These are phyloP conservation scores for Enhydra lutris DNA, from an alignment of 2,113 vertebrate species.

Conservation along the genomic window DNA sequence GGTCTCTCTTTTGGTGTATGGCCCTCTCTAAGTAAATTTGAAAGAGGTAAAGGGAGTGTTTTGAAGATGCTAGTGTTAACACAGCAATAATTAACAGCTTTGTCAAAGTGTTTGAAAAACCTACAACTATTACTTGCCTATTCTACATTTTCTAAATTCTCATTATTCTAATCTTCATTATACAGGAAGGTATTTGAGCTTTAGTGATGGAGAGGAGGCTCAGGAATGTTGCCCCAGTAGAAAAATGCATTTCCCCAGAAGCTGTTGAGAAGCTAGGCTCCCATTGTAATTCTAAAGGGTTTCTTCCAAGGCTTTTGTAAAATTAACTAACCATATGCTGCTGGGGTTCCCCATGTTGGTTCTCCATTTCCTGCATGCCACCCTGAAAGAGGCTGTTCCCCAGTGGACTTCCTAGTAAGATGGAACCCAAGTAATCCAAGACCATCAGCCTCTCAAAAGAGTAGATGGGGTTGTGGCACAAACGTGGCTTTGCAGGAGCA, in stretches of 20 bases:
- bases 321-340: neutral
- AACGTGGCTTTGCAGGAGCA: neutral
- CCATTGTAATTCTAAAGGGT: neutral
- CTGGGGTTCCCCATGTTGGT: neutral
- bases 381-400: neutral
- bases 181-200: neutral
- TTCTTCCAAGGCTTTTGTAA: neutral
- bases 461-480: accelerated
- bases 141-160: neutral
- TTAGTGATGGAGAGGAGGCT: neutral
- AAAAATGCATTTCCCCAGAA: neutral
- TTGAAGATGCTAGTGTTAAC: neutral
- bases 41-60: neutral
- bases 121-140: neutral
- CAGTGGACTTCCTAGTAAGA: accelerated
- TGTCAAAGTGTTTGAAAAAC: neutral
- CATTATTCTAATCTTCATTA: neutral
- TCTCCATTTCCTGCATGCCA: neutral
- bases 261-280: neutral
- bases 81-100: neutral
- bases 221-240: neutral
- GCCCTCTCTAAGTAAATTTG: neutral
- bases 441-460: neutral
- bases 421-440: accelerated
- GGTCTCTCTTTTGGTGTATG: neutral